Conservation (phyloP, 2,888 invertebrate genomes). For the Drosophila histrio region DNA sequence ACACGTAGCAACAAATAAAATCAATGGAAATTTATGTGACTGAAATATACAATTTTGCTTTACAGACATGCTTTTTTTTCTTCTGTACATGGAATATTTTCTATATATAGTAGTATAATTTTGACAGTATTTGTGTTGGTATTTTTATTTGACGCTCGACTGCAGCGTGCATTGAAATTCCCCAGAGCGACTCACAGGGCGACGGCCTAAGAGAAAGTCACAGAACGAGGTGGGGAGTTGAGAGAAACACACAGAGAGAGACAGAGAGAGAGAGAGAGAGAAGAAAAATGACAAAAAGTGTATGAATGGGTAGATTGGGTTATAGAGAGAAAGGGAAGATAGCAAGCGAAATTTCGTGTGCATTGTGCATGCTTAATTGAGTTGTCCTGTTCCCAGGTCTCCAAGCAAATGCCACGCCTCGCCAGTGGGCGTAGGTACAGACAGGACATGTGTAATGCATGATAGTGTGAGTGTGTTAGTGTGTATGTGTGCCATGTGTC, state of each 20-base stretch:
- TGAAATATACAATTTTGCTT: constrained; percentile 61
- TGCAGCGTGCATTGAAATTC: constrained; percentile 67
- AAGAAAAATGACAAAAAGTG: neutral
- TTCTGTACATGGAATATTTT: constrained; percentile 13
- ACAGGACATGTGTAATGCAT: neutral
- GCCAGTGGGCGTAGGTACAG: constrained; percentile 28
- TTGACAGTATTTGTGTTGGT: constrained; percentile 14
- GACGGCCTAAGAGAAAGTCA: neutral
- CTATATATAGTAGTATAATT: constrained; percentile 5
- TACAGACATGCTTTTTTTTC: constrained; percentile 26
- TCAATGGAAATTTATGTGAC: constrained; percentile 72
- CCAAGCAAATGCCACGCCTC: constrained; percentile 24
- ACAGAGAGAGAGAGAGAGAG: neutral
- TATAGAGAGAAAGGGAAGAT: constrained; percentile 1
- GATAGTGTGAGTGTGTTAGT: constrained; percentile 2
- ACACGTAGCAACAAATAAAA: constrained; percentile 59
- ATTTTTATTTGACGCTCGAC: constrained; percentile 48
- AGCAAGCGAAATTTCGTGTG: constrained; percentile 69
- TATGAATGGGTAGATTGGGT: neutral
- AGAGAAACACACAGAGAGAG: neutral
- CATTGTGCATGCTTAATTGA: constrained; percentile 78
- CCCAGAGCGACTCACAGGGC: constrained; percentile 23
- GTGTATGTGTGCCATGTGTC: constrained; percentile 50
- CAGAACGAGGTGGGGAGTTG: neutral
- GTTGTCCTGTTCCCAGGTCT: constrained; percentile 50